A percentile compares a stretch with the other conserved stretches of the same genome.
Conservation (phyloP, 2,113 vertebrate genomes). For the Bubo bubo region DNA sequence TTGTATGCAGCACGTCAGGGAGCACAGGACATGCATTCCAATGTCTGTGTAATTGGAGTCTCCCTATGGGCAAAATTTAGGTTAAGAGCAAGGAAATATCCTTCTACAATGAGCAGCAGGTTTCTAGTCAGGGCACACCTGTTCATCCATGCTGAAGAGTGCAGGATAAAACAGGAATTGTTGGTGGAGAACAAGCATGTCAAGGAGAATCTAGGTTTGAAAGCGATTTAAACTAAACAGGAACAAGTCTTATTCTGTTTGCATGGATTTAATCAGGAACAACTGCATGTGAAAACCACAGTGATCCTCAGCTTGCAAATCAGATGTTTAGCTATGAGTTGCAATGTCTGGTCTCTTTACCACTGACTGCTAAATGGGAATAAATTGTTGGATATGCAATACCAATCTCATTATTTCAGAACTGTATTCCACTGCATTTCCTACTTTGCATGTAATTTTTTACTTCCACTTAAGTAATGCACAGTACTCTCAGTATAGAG, state of each 20-base stretch:
- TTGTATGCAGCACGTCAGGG: not conserved
- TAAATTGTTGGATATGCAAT: not conserved
- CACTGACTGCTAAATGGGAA: not conserved
- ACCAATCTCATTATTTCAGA: not conserved
- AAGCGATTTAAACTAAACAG: not conserved
- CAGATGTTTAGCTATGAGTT: not conserved
- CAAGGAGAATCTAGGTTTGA: not conserved
- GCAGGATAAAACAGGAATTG: not conserved
- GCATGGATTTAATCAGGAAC: not conserved
- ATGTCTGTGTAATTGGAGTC: not conserved
- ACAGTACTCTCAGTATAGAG: not conserved
- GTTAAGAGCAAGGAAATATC: constrained; percentile 22
- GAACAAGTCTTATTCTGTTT: not conserved
- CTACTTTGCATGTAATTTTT: not conserved
- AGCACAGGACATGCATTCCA: not conserved
- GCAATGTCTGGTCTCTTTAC: not conserved
- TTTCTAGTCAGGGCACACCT: constrained; percentile 5
- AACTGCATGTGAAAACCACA: not conserved
- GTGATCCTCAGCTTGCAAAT: constrained; percentile 4
- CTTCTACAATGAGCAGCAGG: not conserved
- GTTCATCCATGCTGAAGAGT: not conserved
- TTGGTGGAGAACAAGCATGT: not conserved
- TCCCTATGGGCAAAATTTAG: not conserved
- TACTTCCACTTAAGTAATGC: not conserved
- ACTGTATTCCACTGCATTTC: not conserved